Evolutionary conservation across 2,113 vertebrate genomes (phyloP).

Genomic region (Thalassarche chlororhynchos): DNA sequence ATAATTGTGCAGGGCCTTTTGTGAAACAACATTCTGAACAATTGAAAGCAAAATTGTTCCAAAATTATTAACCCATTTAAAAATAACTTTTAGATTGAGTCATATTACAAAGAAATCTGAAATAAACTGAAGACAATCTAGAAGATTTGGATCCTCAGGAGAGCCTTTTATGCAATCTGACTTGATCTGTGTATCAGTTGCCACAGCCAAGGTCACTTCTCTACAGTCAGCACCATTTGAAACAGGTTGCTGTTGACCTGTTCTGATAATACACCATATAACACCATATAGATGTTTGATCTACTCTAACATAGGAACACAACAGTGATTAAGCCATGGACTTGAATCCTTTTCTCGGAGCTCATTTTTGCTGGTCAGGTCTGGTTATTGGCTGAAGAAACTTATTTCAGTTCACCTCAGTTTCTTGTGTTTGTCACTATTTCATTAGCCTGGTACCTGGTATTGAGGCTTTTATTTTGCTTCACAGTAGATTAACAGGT

Average conservation of each 20-base stretch:
- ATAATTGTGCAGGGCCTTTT: background rate
- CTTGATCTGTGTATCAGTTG: background rate
- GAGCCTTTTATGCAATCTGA: background rate
- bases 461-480: background rate
- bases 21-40: background rate
- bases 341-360: background rate
- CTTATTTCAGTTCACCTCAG: background rate
- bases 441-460: background rate
- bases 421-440: background rate
- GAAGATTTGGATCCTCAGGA: background rate
- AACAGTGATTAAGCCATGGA: background rate
- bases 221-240: background rate
- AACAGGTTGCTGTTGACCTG: background rate
- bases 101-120: background rate
- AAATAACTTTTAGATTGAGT: background rate
- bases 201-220: background rate
- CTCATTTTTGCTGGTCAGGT: background rate
- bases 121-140: background rate
- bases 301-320: background rate
- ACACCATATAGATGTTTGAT: background rate
- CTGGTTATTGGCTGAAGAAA: background rate
- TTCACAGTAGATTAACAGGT: background rate
- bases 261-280: background rate
- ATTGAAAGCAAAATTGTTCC: background rate
- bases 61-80: background rate